Evolutionary conservation across 2,888 invertebrate species (phyloP).

Genomic region (Thymelicus acteon): DNA sequence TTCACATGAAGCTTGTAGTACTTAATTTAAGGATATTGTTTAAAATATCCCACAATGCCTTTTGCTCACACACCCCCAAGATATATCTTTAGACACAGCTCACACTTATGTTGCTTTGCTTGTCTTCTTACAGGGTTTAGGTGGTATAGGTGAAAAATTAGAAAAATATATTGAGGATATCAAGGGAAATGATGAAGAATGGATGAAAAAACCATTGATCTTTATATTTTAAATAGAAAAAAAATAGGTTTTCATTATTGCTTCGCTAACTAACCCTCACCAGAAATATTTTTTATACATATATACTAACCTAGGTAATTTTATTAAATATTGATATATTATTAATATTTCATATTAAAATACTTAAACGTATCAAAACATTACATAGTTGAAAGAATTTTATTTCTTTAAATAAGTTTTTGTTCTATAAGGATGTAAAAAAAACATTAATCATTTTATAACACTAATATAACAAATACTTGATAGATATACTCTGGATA

Average conservation of each 20-base stretch:
- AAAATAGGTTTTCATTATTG: slow-evolving; percentile 24
- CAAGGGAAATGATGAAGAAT: slow-evolving; percentile 10
- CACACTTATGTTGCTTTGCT: slow-evolving; percentile 35
- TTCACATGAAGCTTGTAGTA: neutral
- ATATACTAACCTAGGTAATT: slow-evolving; percentile 26
- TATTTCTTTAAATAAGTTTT: neutral
- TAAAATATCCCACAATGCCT: neutral
- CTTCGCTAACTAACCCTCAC: slow-evolving; percentile 35
- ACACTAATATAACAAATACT: slow-evolving; percentile 32
- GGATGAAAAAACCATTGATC: neutral
- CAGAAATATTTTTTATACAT: slow-evolving; percentile 2
- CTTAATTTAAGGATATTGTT: neutral
- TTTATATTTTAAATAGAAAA: slow-evolving; percentile 3
- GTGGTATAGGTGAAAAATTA: slow-evolving; percentile 31
- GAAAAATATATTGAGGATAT: slow-evolving; percentile 6
- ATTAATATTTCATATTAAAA: slow-evolving; percentile 16
- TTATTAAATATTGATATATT: slow-evolving; percentile 1
- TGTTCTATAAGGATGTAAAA: slow-evolving; percentile 4
- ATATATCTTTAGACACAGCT: slow-evolving; percentile 1
- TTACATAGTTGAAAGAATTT: neutral
- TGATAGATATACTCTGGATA: slow-evolving; percentile 34
- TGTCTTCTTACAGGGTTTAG: slow-evolving; percentile 34
- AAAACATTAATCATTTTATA: neutral
- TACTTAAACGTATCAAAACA: neutral
- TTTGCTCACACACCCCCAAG: neutral